phyloP scores from a whole-genome alignment of 2,888 invertebrate species.

The Subacronicta megacephala region DNA sequence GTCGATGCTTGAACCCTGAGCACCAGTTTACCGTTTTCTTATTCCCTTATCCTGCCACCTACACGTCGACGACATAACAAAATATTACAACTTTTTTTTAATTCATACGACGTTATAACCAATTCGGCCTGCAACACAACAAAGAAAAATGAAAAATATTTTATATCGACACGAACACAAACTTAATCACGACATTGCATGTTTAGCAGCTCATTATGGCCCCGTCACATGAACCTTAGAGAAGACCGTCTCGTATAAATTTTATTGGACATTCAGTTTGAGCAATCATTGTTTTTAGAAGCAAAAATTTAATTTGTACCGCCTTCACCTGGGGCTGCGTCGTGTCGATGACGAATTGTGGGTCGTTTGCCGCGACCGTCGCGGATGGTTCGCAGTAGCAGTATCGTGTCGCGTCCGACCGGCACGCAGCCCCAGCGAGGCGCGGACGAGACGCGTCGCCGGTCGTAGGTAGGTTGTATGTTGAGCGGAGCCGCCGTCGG shows the following conservation, averaged over 20 bases:
- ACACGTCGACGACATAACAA: constrained; percentile 72
- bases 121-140: constrained; percentile 81
- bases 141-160: constrained; percentile 57
- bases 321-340: constrained; percentile 83
- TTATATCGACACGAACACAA: constrained; percentile 78
- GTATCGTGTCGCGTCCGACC: constrained; percentile 52
- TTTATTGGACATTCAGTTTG: constrained; percentile 80
- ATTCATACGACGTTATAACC: constrained; percentile 57
- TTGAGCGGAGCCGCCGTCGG: constrained; percentile 70
- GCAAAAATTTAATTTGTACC: constrained; percentile 75
- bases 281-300: constrained; percentile 79
- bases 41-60: constrained; percentile 67
- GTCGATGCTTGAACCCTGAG: constrained; percentile 82
- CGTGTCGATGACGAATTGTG: constrained; percentile 62
- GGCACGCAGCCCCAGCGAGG: constrained; percentile 72
- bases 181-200: constrained; percentile 87
- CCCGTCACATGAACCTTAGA: constrained; percentile 87
- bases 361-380: constrained; percentile 49
- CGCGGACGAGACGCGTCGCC: constrained; percentile 72
- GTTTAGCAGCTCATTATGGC: constrained; percentile 87
- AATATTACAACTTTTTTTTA: constrained; percentile 52
- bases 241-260: constrained; percentile 83
- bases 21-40: constrained; percentile 75
- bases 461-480: constrained; percentile 72
- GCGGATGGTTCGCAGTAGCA: constrained; percentile 55